phyloP scores from a whole-genome alignment of 2,888 invertebrate genomes.

The Incurvaria masculella region DNA sequence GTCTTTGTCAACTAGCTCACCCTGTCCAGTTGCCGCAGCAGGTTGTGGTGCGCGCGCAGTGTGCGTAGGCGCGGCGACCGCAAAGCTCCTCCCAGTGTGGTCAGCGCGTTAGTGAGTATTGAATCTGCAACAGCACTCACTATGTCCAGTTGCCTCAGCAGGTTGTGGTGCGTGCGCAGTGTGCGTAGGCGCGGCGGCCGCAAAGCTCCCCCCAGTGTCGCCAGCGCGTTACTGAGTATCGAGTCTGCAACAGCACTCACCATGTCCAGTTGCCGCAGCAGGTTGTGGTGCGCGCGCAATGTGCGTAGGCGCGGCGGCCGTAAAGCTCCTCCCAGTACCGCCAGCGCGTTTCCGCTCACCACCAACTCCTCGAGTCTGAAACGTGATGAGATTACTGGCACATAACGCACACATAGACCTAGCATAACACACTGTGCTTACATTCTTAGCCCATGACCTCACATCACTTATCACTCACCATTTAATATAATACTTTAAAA shows the following conservation, averaged over 20 bases:
- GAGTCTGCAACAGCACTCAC: slow-evolving; percentile 56
- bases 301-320: slow-evolving; percentile 58
- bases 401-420: no score
- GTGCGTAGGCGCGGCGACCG: slow-evolving; percentile 58
- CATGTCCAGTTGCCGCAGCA: not conserved
- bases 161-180: slow-evolving; percentile 48
- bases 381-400: no score
- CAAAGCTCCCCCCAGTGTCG: slow-evolving; percentile 57
- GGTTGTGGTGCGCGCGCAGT: slow-evolving; percentile 48
- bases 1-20: no score
- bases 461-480: no score
- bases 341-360: slow-evolving; percentile 69
- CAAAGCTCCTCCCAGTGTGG: slow-evolving; percentile 57
- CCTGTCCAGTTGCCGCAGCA: not conserved
- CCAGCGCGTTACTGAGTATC: slow-evolving; percentile 72
- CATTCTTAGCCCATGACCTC: no score
- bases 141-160: not conserved
- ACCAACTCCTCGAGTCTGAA: slow-evolving; percentile 68
- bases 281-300: slow-evolving; percentile 48
- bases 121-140: no score
- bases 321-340: slow-evolving; percentile 57
- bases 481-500: no score
- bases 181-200: slow-evolving; percentile 58
- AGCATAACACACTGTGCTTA: no score
- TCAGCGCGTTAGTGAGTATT: slow-evolving; percentile 72